Base-by-base conservation (phyloP, 37 sponge, comb jelly and placozoan genomes). In the Aplysina aerophoba region DNA sequence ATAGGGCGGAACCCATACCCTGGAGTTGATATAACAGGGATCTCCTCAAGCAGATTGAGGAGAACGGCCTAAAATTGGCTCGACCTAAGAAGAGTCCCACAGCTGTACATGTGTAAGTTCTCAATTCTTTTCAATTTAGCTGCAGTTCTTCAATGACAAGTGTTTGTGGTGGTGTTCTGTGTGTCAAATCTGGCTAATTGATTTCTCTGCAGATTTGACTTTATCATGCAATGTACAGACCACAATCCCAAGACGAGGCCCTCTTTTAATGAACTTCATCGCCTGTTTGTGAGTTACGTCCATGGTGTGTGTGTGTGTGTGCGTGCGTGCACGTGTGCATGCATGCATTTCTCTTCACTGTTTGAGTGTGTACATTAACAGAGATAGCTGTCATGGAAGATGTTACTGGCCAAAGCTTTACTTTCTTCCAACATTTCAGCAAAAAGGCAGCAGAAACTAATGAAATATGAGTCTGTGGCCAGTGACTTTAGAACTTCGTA, bases 1-100 rank as follows among this genome's bases (percentile, higher is more conserved):
- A 41, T 94, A 86, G 95, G 95, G 13, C 89, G 89, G 15, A 69
- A 86, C 55, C 95, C 95, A 0, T 95, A 95, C 68, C 95, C 95
- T 37, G 92, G 92, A 20, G 88, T 95, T 60, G 92, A 91, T 72
- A n/a, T n/a, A 93, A 93, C 86, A 88, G 90, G 33, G 94, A 93
- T 44, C 63, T 93, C 20, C 86, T 89, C 72, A 88, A 93, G 41
- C 90, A 93, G 79, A 93, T 93, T 36, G 94, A 93, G 80, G 85
- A 82, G 41, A 81, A 81, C 24, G 90, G 90, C 50, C 68, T 90
- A 4, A 89, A 85, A 34, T 44, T 90, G 62, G 82, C 44, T 73
- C 84, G 74, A 66, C 91, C 94, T 36, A 85, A 85, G 44, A 81
- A 72, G 1, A 90, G 94, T 28, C 90, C 94, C 0, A 34, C 37